These are phyloP conservation scores for Gallinago solitaria DNA, from an alignment of 2,797 vertebrate species.

Conservation along the genomic window DNA sequence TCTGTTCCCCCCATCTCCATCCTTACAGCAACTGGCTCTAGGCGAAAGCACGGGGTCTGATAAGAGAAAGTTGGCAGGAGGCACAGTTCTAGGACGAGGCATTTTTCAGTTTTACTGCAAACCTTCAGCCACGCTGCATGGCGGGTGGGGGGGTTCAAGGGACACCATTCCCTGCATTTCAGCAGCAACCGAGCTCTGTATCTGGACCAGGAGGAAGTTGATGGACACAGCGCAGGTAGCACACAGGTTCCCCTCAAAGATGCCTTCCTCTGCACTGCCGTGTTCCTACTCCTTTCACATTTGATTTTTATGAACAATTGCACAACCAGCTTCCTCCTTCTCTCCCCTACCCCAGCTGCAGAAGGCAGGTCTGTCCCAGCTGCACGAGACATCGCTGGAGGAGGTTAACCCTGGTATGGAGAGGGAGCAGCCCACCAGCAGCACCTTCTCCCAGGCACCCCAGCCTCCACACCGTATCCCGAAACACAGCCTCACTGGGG, in stretches of 20 bases:
- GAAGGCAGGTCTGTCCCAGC: background rate
- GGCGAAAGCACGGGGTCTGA: background rate
- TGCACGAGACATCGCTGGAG: background rate
- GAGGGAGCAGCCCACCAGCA: background rate
- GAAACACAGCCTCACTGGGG: accelerated
- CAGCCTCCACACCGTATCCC: background rate
- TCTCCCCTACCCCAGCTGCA: background rate
- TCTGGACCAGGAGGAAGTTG: background rate
- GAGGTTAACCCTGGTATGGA: background rate
- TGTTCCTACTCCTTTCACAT: background rate
- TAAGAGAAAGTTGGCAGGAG: slow-evolving; percentile 14
- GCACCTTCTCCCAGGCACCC: background rate
- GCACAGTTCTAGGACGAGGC: background rate
- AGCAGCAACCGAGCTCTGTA: background rate
- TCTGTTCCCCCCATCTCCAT: background rate
- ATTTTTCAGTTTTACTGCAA: background rate
- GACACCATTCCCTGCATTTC: background rate
- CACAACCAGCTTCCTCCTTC: background rate
- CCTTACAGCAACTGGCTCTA: background rate
- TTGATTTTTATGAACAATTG: background rate
- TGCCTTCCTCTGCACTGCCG: background rate
- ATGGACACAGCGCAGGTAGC: background rate
- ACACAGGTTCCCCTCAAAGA: background rate
- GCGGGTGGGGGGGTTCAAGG: background rate
- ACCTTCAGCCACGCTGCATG: background rate